Percentiles rank a stretch among this genome's conserved stretches.
Conservation (phyloP, 2,113 vertebrate genomes). For the Hippocampus zosterae region DNA sequence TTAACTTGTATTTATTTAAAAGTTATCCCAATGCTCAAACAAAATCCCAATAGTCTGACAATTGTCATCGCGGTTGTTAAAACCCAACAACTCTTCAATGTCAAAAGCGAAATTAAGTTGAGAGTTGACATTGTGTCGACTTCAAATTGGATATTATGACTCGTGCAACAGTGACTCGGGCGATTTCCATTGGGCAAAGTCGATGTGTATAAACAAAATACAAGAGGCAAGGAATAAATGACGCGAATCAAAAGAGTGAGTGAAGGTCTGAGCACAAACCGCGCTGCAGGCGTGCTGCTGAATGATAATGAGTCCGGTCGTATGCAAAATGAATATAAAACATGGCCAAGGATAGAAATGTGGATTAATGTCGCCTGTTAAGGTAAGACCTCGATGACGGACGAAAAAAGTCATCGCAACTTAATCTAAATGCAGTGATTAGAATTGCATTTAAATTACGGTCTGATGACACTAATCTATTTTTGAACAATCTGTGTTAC, state of each 20-base stretch:
- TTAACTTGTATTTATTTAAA: no score
- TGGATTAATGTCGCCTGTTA: background rate
- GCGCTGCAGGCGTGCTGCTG: slow-evolving; percentile 8
- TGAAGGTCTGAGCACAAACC: slow-evolving; percentile 22
- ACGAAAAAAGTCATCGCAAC: slow-evolving; percentile 4
- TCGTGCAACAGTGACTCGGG: slow-evolving; percentile 10
- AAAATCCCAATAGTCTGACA: no score
- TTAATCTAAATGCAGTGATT: slow-evolving; percentile 10
- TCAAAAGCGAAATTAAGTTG: background rate
- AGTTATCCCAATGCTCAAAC: no score
- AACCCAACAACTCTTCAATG: background rate
- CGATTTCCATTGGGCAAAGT: slow-evolving; percentile 7
- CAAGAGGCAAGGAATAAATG: slow-evolving; percentile 9
- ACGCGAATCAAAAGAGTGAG: slow-evolving; percentile 21
- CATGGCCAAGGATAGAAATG: slow-evolving; percentile 1
- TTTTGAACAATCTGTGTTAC: slow-evolving; percentile 10
- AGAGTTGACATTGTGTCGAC: background rate
- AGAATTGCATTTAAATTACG: background rate
- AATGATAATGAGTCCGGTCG: slow-evolving; percentile 21
- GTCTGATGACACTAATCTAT: slow-evolving; percentile 25
- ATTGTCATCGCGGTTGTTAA: no score
- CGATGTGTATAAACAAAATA: slow-evolving; percentile 19
- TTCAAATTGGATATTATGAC: background rate
- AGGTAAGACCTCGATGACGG: background rate
- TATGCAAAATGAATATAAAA: slow-evolving; percentile 12